Conservation (phyloP, 2,888 invertebrate genomes). For the Dryobotodes eremita region DNA sequence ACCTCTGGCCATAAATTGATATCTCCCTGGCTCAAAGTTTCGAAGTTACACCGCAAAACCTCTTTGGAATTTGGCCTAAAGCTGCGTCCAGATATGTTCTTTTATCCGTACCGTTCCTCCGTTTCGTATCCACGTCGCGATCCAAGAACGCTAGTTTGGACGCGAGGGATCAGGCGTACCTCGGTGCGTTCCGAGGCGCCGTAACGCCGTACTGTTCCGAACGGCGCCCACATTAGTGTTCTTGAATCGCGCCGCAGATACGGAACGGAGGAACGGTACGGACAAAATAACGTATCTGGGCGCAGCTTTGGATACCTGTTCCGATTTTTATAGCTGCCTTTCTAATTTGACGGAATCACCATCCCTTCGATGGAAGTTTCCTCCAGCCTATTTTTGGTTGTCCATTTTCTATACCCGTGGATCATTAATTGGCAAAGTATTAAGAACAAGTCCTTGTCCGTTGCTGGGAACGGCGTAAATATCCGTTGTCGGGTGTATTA, state of each 20-base stretch:
- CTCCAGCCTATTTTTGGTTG: slow-evolving; percentile 21
- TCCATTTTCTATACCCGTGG: slow-evolving; percentile 9
- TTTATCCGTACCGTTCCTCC: no score
- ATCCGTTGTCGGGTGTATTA: slow-evolving; percentile 50
- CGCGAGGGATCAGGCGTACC: no score
- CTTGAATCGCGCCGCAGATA: no score
- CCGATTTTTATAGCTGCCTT: slow-evolving; percentile 59
- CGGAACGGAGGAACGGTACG: no score
- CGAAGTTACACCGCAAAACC: slow-evolving; percentile 58
- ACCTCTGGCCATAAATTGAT: slow-evolving; percentile 75
- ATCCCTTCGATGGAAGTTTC: slow-evolving; percentile 26
- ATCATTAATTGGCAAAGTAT: slow-evolving; percentile 55
- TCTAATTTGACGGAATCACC: slow-evolving; percentile 51
- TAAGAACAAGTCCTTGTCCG: slow-evolving; percentile 41
- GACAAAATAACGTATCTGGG: no score
- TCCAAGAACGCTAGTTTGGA: no score
- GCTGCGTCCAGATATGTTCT: no score
- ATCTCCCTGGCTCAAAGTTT: slow-evolving; percentile 67
- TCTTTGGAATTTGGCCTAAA: slow-evolving; percentile 41
- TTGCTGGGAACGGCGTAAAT: slow-evolving; percentile 41
- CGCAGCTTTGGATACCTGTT: slow-evolving; percentile 49
- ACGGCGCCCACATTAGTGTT: no score
- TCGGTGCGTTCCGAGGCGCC: no score
- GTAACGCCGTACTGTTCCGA: no score
- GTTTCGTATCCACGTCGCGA: no score